Conservation (phyloP, 2,888 invertebrate genomes). For the Suillia variegata region DNA sequence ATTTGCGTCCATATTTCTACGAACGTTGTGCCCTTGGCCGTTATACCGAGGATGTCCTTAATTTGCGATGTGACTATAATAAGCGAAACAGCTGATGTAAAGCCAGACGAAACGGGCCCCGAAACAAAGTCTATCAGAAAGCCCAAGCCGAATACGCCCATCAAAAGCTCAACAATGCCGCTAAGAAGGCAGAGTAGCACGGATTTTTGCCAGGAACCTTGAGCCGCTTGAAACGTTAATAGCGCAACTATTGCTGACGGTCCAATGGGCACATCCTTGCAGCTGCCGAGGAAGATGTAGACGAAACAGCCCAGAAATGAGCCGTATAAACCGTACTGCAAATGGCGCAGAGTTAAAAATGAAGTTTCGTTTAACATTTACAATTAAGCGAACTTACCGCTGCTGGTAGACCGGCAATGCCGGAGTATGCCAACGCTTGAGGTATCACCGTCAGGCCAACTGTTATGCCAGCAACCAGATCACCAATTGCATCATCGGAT, state of each 20-base stretch:
- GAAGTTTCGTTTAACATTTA: too few relatives aligned
- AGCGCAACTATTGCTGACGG: constrained; percentile 91
- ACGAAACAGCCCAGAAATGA: constrained; percentile 92
- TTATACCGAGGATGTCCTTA: constrained; percentile 79
- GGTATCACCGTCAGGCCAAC: constrained; percentile 94
- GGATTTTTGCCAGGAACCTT: constrained; percentile 67
- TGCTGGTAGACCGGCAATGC: constrained; percentile 78
- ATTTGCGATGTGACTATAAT: constrained; percentile 89
- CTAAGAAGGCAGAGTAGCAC: constrained; percentile 76
- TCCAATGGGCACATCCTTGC: constrained; percentile 90
- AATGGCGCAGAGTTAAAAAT: too few relatives aligned
- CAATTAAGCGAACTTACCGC: constrained; percentile 63
- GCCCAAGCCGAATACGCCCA: constrained; percentile 84
- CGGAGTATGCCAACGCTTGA: constrained; percentile 82
- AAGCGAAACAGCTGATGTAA: constrained; percentile 87
- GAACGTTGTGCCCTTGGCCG: constrained; percentile 76
- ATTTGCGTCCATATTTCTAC: constrained; percentile 78
- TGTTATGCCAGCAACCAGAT: constrained; percentile 88
- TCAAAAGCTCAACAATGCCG: constrained; percentile 76
- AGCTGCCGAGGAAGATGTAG: constrained; percentile 88
- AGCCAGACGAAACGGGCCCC: constrained; percentile 86
- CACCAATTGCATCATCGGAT: constrained; percentile 75
- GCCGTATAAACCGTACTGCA: constrained; percentile 89
- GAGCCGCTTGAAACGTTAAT: constrained; percentile 79
- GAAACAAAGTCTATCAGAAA: constrained; percentile 90